Conservation (phyloP, 2,113 vertebrate species). For the Stegostoma tigrinum region DNA sequence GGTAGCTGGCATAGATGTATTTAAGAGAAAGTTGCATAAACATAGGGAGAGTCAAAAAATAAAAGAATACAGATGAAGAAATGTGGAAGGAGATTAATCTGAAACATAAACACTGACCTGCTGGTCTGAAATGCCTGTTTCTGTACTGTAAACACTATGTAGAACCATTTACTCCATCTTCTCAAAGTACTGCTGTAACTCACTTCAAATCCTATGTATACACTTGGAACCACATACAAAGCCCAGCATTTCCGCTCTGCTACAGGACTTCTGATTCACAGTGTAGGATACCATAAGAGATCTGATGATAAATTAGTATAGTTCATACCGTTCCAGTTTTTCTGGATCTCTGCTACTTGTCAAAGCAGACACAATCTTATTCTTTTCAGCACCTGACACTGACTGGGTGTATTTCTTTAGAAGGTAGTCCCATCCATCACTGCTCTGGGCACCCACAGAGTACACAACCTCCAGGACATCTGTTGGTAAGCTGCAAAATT, state of each 20-base stretch:
- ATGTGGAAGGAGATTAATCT: neutral
- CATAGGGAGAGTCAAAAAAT: too few species aligned
- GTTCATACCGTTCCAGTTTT: slow-evolving; percentile 53
- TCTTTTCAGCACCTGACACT: slow-evolving; percentile 55
- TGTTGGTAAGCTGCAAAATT: slow-evolving; percentile 53
- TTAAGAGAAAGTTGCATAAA: too few species aligned
- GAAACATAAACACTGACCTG: neutral
- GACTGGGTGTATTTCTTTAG: slow-evolving; percentile 54
- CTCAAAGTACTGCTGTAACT: neutral
- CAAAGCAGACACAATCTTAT: slow-evolving; percentile 57
- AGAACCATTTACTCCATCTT: neutral
- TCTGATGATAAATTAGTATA: neutral
- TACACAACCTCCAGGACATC: slow-evolving; percentile 58
- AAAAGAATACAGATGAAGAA: neutral
- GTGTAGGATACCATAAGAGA: neutral
- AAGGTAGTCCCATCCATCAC: slow-evolving; percentile 55
- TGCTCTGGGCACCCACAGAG: slow-evolving; percentile 57
- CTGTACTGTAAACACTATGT: neutral
- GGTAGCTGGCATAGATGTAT: too few species aligned
- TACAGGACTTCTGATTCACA: neutral
- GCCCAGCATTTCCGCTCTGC: neutral
- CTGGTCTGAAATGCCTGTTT: neutral
- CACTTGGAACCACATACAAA: slow-evolving; percentile 31
- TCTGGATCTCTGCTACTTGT: slow-evolving; percentile 50
- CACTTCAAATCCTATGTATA: neutral